Evolutionary conservation across 2,797 vertebrate species (phyloP).

Genomic region (Anabacerthia variegaticeps): DNA sequence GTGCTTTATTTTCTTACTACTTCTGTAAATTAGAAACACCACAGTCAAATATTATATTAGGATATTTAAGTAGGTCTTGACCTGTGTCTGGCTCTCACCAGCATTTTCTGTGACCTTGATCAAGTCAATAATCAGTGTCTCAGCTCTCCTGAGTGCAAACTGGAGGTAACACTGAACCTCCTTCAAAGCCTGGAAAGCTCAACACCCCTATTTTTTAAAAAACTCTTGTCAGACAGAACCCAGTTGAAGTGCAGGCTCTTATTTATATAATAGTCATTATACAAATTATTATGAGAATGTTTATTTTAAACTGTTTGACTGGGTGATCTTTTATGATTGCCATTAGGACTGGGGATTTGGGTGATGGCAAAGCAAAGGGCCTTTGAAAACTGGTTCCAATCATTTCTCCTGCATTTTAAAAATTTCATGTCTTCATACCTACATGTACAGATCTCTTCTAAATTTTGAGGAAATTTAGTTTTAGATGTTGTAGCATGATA

Average conservation of each 20-base stretch:
- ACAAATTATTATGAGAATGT: not conserved
- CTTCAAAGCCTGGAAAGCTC: not conserved
- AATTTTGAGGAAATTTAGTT: not conserved
- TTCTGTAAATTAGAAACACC: not conserved
- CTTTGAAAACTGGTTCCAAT: not conserved
- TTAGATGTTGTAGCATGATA: not conserved
- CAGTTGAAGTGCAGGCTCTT: not conserved
- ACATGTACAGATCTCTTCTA: not conserved
- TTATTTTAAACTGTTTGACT: not conserved
- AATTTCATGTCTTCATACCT: not conserved
- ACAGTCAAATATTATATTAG: not conserved
- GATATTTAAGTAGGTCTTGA: not conserved
- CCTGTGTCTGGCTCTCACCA: not conserved
- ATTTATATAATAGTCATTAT: not conserved
- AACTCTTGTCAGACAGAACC: accelerated
- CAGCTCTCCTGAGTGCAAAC: not conserved
- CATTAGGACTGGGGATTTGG: not conserved
- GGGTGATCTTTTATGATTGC: not conserved
- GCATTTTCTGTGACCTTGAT: not conserved
- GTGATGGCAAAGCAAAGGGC: not conserved
- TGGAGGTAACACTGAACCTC: not conserved
- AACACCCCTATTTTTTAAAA: not conserved
- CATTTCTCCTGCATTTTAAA: not conserved
- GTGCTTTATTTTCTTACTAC: not conserved
- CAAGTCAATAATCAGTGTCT: not conserved